These are phyloP conservation scores for Gymnogyps californianus DNA, from an alignment of 2,113 vertebrate genomes.

Conservation along the genomic window DNA sequence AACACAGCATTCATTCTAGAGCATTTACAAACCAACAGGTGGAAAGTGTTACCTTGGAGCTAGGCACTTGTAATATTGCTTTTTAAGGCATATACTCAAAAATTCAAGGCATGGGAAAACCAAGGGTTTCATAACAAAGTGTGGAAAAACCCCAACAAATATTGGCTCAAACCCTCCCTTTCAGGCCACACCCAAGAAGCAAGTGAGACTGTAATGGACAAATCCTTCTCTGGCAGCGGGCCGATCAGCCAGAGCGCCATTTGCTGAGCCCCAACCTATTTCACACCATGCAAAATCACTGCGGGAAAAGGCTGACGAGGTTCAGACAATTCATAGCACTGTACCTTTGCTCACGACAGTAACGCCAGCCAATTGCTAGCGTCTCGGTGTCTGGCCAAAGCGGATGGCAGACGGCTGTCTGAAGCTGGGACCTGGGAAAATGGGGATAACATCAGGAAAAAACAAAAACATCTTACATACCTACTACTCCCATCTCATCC, in stretches of 20 bases:
- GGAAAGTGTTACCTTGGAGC: background rate
- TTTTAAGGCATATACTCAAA: background rate
- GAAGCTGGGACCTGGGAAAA: constrained; percentile 48
- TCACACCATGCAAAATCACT: background rate
- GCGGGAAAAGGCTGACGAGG: background rate
- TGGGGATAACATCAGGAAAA: constrained; percentile 57
- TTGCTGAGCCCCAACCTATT: background rate
- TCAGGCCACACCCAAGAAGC: background rate
- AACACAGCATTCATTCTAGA: background rate
- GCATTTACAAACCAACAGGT: background rate
- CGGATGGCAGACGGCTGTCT: background rate
- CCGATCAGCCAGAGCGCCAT: background rate
- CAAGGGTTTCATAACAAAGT: background rate
- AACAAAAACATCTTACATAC: constrained; percentile 6
- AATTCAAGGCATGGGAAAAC: background rate
- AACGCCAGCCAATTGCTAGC: background rate
- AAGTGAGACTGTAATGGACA: constrained; percentile 4
- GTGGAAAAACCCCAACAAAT: background rate
- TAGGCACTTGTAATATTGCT: background rate
- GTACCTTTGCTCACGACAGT: constrained; percentile 10
- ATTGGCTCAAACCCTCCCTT: background rate
- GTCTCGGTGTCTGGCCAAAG: constrained; percentile 32
- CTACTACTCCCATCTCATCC: background rate
- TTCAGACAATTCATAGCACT: background rate
- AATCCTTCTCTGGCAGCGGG: background rate